Base-by-base conservation (phyloP, 2,888 invertebrate species). In the Habrosyne pyritoides region DNA sequence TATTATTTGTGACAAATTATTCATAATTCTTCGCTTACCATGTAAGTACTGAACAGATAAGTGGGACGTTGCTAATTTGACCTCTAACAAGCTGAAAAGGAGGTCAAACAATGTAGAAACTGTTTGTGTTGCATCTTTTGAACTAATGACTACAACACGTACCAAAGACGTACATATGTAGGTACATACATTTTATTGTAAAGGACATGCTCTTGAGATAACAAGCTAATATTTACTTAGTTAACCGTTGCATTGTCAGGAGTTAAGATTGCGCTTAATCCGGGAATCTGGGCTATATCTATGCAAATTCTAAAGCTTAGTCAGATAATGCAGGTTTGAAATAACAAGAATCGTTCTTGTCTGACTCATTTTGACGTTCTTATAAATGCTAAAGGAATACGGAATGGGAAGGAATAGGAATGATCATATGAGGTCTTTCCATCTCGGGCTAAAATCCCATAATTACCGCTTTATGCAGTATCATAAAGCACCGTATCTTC, bases 1-100 rank as follows among this genome's bases (percentile, higher is more conserved):
- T 50, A 14, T 22, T 49, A 49, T 28, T 24, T 30, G 30, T 42
- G 42, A 18, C 42, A 42, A 18, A 42, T 42, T 42, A 42, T 42
- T 42, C 42, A 18, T 42, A 42, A 42, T 18, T 42, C 42, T 42
- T 42, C 50, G 50, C 18, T 10, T 21, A 50, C 22, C n/a, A 22
- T 47, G 47, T 21, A 21, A 50, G 10, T 28, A 21, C 28, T 50
- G 22, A 48, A 48, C 18, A 10, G 12, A 12, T 28, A 21, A 50
- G 28, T 28, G 21, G 18, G 28, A 42, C 28, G 18, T 18, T 50
- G 50, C 28, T 26, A 28, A 50, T 24, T 49, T 26, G 26, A 49
- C 48, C 12, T 24, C 22, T 49, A 49, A 49, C 8, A 14, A 48
- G 24, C 48, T 36, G 5, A 36, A 36, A 36, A 18, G 42, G 18